A percentile compares a stretch with the other conserved stretches of the same genome.
Conservation (phyloP, 2,113 vertebrate species). For the Serinus canaria region DNA sequence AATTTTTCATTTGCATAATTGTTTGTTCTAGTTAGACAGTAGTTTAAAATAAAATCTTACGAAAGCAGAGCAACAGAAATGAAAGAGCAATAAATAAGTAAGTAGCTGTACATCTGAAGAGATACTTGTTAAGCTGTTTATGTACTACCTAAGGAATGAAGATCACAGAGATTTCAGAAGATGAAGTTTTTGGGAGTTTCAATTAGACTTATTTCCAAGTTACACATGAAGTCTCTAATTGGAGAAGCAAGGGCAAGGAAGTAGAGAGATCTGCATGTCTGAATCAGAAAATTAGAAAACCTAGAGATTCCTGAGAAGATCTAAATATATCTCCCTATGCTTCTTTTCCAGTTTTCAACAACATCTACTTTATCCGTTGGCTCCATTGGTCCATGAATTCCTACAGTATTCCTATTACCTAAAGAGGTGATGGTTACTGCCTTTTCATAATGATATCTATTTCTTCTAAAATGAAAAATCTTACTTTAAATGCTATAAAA, state of each 20-base stretch:
- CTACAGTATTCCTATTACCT: background rate
- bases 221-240: background rate
- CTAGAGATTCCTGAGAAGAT: background rate
- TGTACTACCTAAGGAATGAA: background rate
- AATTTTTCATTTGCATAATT: conserved; percentile 69
- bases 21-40: conserved; percentile 58
- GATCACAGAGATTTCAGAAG: conserved; percentile 37
- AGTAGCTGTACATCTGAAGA: conserved; percentile 21
- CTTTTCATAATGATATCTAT: background rate
- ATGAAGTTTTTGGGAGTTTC: conserved; percentile 41
- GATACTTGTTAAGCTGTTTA: conserved; percentile 35
- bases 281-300: background rate
- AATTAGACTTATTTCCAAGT: conserved; percentile 29
- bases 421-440: background rate
- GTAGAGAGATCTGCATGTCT: background rate
- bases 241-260: background rate
- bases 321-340: background rate
- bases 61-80: conserved; percentile 17
- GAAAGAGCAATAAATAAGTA: conserved; percentile 51
- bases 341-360: background rate
- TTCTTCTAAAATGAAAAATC: background rate
- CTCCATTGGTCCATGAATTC: background rate
- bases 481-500: background rate
- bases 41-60: conserved; percentile 46
- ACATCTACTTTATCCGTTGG: background rate